Conservation (phyloP, 2,888 invertebrate genomes). For the Gasteruption jaculator region DNA sequence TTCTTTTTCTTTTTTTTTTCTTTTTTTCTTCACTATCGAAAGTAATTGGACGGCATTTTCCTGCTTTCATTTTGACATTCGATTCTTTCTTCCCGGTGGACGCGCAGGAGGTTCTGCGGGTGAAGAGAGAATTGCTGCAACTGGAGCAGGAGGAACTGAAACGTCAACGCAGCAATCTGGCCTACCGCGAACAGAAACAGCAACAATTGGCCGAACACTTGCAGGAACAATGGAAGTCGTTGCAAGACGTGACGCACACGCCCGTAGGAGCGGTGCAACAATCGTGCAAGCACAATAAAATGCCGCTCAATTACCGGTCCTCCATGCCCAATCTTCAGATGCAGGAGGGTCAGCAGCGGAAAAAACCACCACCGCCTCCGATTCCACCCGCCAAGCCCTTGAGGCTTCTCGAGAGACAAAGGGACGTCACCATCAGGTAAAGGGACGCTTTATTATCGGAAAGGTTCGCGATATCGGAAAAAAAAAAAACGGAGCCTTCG, state of each 20-base stretch:
- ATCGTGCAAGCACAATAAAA: constrained; percentile 49
- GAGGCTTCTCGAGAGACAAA: constrained; percentile 46
- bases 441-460: constrained; percentile 3
- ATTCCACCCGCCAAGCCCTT: constrained; percentile 59
- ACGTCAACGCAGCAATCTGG: constrained; percentile 68
- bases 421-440: constrained; percentile 46
- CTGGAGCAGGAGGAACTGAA: constrained; percentile 74
- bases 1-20: too few species aligned
- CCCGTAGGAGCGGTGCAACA: constrained; percentile 27
- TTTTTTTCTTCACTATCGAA: too few species aligned
- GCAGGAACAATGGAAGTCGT: constrained; percentile 53
- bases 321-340: constrained; percentile 60
- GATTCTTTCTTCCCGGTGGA: too few species aligned
- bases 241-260: constrained; percentile 58
- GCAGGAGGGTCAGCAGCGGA: constrained; percentile 49
- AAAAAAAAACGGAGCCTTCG: not conserved
- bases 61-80: too few species aligned
- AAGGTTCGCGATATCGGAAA: constrained; percentile 12
- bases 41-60: too few species aligned
- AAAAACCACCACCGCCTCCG: constrained; percentile 52
- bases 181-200: constrained; percentile 58
- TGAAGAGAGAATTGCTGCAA: constrained; percentile 74
- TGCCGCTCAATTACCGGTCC: constrained; percentile 55
- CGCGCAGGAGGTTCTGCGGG: constrained; percentile 66
- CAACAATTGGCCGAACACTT: constrained; percentile 45